These are phyloP conservation scores for Dendronephthya gigantea DNA, from an alignment of 64 coral and sea anemone species.

Conservation along the genomic window DNA sequence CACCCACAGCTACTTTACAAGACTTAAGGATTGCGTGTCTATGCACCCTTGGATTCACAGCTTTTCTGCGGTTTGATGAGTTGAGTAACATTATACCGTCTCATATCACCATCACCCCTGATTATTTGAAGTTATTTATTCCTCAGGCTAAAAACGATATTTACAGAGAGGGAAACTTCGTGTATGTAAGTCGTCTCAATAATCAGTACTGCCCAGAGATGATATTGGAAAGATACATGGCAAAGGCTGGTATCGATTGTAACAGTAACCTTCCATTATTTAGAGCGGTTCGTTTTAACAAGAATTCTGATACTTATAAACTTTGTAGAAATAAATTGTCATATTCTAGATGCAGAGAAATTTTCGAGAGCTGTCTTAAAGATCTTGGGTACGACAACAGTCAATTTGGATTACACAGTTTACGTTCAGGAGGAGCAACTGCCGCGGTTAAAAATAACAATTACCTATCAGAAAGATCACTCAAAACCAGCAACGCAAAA, in stretches of 20 bases:
- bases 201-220: constrained; percentile 33
- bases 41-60: no score
- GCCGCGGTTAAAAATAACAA: neutral
- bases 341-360: constrained; percentile 29
- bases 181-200: neutral
- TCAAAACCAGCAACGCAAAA: neutral
- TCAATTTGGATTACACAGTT: neutral
- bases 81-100: neutral
- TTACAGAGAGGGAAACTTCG: neutral
- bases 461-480: neutral
- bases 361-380: constrained; percentile 27
- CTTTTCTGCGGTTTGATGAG: no score
- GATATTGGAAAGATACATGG: constrained; percentile 31
- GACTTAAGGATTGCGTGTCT: no score
- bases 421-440: neutral
- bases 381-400: neutral
- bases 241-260: neutral
- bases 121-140: neutral
- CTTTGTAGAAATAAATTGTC: constrained; percentile 19
- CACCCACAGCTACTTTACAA: no score
- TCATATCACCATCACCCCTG: no score
- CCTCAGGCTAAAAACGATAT: constrained; percentile 16
- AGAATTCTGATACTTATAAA: constrained; percentile 23
- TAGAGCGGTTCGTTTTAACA: constrained; percentile 16
- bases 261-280: constrained; percentile 20